A percentile compares a stretch with the other conserved stretches of the same genome.
phyloP scores from a whole-genome alignment of 2,113 vertebrate species.

The Mastomys natalensis region DNA sequence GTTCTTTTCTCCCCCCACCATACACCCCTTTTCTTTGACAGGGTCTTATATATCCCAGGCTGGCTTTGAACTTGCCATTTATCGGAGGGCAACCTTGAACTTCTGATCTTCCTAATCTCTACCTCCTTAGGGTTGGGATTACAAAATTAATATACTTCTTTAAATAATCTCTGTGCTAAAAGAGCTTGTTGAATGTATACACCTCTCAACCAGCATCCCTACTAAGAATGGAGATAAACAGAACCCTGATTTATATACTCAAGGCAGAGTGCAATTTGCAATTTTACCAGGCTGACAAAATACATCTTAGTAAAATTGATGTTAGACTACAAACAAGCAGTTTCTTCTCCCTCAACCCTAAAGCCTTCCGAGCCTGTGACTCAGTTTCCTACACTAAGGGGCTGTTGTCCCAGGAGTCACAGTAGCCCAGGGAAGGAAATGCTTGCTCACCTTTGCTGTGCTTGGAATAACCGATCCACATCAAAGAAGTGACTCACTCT shows the following conservation, averaged over 20 bases:
- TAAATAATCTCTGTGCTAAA: not conserved
- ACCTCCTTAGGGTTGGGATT: not conserved
- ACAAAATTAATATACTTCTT: constrained; percentile 1
- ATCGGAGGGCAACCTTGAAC: not conserved
- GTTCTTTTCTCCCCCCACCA: not conserved
- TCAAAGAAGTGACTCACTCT: constrained; percentile 78
- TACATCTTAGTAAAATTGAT: not conserved
- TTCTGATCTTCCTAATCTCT: not conserved
- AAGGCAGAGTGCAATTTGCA: not conserved
- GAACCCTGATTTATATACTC: not conserved
- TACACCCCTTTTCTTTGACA: not conserved
- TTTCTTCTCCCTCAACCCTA: not conserved
- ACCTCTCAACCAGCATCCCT: not conserved
- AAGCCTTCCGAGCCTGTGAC: constrained; percentile 65
- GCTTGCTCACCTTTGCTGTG: constrained; percentile 71
- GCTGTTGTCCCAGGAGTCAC: not conserved
- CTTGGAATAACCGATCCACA: constrained; percentile 54
- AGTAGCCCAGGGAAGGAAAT: constrained; percentile 59
- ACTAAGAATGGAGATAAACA: not conserved
- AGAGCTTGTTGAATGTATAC: not conserved
- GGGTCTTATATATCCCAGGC: not conserved
- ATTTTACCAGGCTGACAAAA: constrained; percentile 15
- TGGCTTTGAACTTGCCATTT: not conserved
- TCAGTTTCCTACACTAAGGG: constrained; percentile 63
- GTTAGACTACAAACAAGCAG: not conserved